Evolutionary conservation across 2,888 invertebrate species (phyloP).

Genomic region (Spialia ferax): DNA sequence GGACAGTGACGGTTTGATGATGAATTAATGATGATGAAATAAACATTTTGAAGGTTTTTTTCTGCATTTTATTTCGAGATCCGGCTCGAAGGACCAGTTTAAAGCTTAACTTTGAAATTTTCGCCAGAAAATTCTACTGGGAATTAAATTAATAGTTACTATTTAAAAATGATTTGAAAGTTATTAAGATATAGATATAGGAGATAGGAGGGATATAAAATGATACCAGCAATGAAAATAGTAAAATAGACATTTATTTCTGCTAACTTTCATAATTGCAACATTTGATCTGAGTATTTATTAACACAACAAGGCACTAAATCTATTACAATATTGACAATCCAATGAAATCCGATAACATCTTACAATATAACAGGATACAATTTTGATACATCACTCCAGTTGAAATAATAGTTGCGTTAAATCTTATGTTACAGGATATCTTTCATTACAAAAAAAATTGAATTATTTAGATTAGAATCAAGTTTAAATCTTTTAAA

Average conservation of each 20-base stretch:
- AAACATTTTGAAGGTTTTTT: not conserved
- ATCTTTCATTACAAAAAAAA: no score
- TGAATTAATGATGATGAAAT: no score
- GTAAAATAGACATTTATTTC: conserved; percentile 86
- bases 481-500: not conserved
- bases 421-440: no score
- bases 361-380: conserved; percentile 19
- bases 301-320: conserved; percentile 77
- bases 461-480: no score
- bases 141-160: no score
- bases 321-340: conserved; percentile 37
- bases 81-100: conserved; percentile 3
- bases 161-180: no score
- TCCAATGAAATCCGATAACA: conserved; percentile 43
- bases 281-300: conserved; percentile 78
- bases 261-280: conserved; percentile 79
- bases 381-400: conserved; percentile 12
- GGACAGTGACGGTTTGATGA: no score
- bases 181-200: no score
- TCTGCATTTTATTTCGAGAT: not conserved
- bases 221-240: conserved; percentile 84
- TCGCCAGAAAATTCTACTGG: no score
- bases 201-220: no score
- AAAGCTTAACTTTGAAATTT: no score
- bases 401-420: not conserved